A percentile compares a stretch with the other conserved stretches of the same genome.
Conservation (phyloP, 2,888 invertebrate species). For the Cerceris rybyensis region DNA sequence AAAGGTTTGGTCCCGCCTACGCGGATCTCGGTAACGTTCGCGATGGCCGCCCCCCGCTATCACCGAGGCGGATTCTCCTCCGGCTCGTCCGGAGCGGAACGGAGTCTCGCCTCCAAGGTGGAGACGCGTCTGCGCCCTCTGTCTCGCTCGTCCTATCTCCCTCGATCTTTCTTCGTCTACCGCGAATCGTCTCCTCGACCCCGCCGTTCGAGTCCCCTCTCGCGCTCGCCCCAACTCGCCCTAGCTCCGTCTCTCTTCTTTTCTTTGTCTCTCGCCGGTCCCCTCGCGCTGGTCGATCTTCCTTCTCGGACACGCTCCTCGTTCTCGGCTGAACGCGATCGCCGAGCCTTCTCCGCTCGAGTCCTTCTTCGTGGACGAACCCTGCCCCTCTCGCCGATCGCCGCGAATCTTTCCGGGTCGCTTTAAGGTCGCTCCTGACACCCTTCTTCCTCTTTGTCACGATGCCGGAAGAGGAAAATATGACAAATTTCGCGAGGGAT, state of each 20-base stretch:
- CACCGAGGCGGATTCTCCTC: constrained; percentile 62
- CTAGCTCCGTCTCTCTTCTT: constrained; percentile 41
- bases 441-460: too few relatives aligned
- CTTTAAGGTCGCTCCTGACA: too few relatives aligned
- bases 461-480: too few relatives aligned
- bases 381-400: not conserved
- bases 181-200: constrained; percentile 28
- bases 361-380: not conserved
- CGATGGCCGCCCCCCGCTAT: constrained; percentile 80
- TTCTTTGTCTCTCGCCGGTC: constrained; percentile 23
- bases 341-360: not conserved
- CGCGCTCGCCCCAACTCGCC: constrained; percentile 64
- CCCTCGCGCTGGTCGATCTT: constrained; percentile 12
- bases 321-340: not conserved
- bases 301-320: not conserved
- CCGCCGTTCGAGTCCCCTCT: constrained; percentile 35
- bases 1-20: constrained; percentile 79
- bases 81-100: constrained; percentile 60
- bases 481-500: too few relatives aligned
- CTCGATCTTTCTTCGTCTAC: constrained; percentile 58
- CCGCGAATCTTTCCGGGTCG: too few relatives aligned
- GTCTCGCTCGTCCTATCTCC: constrained; percentile 53
- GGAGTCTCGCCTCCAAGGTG: constrained; percentile 71
- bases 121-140: constrained; percentile 78
- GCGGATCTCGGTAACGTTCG: constrained; percentile 76